Conservation (phyloP, 2,113 vertebrate genomes). For the Eurypyga helias region DNA sequence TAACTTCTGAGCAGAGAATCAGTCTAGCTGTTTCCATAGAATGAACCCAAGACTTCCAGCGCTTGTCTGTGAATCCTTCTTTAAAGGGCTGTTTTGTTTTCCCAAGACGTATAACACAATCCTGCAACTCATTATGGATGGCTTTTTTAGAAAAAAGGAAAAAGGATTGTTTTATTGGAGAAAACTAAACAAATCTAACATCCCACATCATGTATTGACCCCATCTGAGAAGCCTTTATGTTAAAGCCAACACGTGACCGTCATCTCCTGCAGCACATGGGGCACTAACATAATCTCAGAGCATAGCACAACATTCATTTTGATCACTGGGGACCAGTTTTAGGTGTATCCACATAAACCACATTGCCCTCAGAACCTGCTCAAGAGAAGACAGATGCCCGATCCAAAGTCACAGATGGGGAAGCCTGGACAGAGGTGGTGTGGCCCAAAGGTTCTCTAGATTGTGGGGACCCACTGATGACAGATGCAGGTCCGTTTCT, state of each 20-base stretch:
- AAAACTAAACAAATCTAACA: slow-evolving; percentile 42
- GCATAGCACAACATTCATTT: not conserved
- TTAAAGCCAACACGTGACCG: not conserved
- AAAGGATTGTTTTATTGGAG: not conserved
- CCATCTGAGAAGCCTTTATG: not conserved
- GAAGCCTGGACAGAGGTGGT: not conserved
- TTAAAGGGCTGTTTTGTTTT: not conserved
- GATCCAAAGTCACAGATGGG: not conserved
- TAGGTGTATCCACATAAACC: not conserved
- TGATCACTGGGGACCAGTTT: not conserved
- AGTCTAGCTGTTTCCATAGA: not conserved
- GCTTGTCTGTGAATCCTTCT: not conserved
- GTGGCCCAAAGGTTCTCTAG: not conserved
- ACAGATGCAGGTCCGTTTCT: not conserved
- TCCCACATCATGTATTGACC: not conserved
- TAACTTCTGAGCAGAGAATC: not conserved
- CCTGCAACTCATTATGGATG: not conserved
- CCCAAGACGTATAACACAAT: not conserved
- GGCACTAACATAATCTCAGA: not conserved
- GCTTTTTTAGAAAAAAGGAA: slow-evolving; percentile 9
- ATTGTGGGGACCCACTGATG: not conserved
- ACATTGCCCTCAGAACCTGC: not conserved
- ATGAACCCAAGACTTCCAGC: not conserved
- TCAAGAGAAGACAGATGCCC: not conserved
- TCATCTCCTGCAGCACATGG: not conserved